Base-by-base conservation (phyloP, 2,888 invertebrate genomes). In the Muschampia plurimacula region DNA sequence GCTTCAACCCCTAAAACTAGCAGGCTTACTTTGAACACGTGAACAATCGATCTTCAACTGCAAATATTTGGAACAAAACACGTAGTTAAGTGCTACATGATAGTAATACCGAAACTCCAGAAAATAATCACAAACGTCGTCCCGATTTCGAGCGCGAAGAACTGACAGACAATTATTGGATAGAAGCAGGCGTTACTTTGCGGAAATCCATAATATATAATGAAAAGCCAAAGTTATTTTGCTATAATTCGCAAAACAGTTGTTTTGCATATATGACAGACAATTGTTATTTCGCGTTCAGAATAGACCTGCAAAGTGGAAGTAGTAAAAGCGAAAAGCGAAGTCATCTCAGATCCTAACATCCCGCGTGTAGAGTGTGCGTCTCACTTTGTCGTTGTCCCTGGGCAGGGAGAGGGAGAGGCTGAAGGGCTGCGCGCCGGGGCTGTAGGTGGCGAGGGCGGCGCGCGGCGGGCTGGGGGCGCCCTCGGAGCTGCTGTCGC, bases 401-500 rank as follows among this genome's bases (percentile, higher is more conserved):
- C 97, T 88, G 0, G 97, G 97, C 75, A 97, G 89, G 0, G 97
- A 97, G 52, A 97, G 93, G 79, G 97, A 97, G 52, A 97, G 93
- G 79, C 97, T 97, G 89, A 97, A 97, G 13, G 97, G 95, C 81
- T 96, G 96, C 0, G 95, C 95, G 2, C 90, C 88, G 0, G 92
- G 90, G 71, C 90, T 91, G 78, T 92, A 94, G 9, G 91, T 90
- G 74, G 88, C 89, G 41, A 79, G 68, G n/a, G 77, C 84, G 9
- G 81, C 73, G 0, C 78, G 77, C 1, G 74, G 74, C 78, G 78
- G 81, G 74, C 74, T 75, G 63, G 86, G 83, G 15, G 88, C 88
- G 46, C 95, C 88, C 66, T 95, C 95, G 0, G 95, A 95, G 77
- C 95, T 95, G 67, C 93, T 93, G 83, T 96, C 96, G 4, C 96